Evolutionary conservation across 2,113 vertebrate genomes (phyloP).

Genomic region (Ciconia boyciana): DNA sequence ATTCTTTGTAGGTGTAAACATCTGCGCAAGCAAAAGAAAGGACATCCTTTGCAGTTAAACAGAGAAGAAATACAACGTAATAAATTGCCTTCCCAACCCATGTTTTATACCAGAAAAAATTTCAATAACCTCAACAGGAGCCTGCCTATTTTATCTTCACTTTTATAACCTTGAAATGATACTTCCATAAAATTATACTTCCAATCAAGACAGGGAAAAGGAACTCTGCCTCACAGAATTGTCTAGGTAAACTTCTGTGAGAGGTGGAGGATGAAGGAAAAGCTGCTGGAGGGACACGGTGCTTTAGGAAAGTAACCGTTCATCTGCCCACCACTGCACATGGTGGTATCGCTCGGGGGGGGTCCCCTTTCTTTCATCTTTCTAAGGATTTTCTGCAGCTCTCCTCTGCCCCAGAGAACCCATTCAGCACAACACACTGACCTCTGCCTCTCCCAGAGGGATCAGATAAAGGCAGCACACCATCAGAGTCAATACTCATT

Average conservation of each 20-base stretch:
- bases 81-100: not conserved
- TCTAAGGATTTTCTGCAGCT: not conserved
- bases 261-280: not conserved
- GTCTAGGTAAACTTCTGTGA: not conserved
- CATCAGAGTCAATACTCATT: slow-evolving; percentile 39
- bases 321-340: not conserved
- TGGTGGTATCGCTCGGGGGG: fast-evolving
- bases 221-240: not conserved
- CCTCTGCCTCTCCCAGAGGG: slow-evolving; percentile 33
- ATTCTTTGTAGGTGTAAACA: not conserved
- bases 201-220: not conserved
- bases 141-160: slow-evolving; percentile 7
- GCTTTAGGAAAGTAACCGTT: not conserved
- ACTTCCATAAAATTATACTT: slow-evolving; percentile 6
- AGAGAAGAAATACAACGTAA: not conserved
- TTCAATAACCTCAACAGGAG: not conserved
- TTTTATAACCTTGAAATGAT: slow-evolving; percentile 17
- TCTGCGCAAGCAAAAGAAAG: not conserved
- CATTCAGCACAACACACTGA: not conserved
- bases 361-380: not conserved
- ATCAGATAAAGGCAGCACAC: not conserved
- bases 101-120: not conserved
- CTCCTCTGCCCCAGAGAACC: not conserved
- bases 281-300: not conserved
- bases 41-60: not conserved